Evolutionary conservation across 2,113 vertebrate genomes (phyloP), one percentile per base, ranked within the genome.

Genomic region (Dasyornis broadbenti): DNA sequence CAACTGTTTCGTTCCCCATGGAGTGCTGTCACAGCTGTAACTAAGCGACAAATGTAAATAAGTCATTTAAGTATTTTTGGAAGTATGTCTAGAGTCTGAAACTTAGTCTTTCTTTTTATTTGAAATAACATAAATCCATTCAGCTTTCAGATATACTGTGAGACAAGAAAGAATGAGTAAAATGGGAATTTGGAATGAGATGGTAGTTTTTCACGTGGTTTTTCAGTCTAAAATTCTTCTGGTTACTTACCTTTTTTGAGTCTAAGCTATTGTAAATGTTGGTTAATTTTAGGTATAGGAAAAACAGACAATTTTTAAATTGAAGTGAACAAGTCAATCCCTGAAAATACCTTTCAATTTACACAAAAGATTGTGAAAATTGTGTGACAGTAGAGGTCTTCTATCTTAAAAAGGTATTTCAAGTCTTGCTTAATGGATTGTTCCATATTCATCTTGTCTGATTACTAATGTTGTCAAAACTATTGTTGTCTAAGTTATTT

Each of bases 21-120:
- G 50, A 87, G 68, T 7, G 2, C 75, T 91, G 78, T 95, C 40
- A 60, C 52, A 72, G 61, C 66, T 87, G 63, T 85, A 88, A 82
- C 66, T 68, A 80, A 81, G 63, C 0, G 1, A 82, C 63, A 80
- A 87, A 64, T 69, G 45, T 85, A 93, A 93, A 90, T 88, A 84
- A 92, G 69, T 93, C 50, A 66, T 21, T 83, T 45, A 88, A 66
- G 63, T 92, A 59, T 95, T 90, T 94, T 59, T 19, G 42, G 21
- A 71, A 90, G 44, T 53, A 65, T 82, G 75, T 94, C 92, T 96
- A 93, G 88, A 69, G 80, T 86, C 59, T 95, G 76, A 93, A 94
- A 93, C 42, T 59, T 92, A 54, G 52, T 71, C 57, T 90, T 95
- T 68, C 85, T 87, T 94, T 89, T 91, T 77, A 73, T 86, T 65